Conservation (phyloP, 2,797 vertebrate species). For the Phoeniculus purpureus region DNA sequence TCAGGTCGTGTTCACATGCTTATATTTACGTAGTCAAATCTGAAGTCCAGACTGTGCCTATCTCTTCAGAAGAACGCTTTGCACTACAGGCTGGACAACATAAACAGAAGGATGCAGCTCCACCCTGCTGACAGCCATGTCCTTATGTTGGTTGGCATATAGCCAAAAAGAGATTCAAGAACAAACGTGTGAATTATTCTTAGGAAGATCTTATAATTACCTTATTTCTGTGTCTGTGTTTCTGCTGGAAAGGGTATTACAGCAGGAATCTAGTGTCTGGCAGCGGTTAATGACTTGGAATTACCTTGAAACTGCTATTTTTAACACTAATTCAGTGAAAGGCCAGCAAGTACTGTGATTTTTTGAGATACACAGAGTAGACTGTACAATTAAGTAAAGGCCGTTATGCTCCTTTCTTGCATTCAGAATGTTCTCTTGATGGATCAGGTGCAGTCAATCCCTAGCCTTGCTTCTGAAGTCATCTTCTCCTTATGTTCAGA, state of each 20-base stretch:
- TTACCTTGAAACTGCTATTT: background rate
- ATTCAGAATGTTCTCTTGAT: background rate
- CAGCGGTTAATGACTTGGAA: background rate
- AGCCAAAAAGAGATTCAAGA: constrained; percentile 29
- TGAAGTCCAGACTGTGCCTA: background rate
- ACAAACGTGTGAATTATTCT: constrained; percentile 31
- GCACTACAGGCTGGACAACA: background rate
- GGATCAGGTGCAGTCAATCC: background rate
- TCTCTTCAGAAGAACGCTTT: constrained; percentile 39
- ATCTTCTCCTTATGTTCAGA: background rate
- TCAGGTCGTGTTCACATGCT: background rate
- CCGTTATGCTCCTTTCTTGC: background rate
- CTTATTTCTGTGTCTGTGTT: background rate
- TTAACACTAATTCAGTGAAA: background rate
- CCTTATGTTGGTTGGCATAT: background rate
- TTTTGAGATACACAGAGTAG: background rate
- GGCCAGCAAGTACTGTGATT: background rate
- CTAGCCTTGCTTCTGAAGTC: constrained; percentile 14
- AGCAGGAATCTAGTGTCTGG: background rate
- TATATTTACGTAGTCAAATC: background rate
- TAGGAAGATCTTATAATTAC: background rate
- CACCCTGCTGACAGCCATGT: constrained; percentile 61
- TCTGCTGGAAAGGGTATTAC: background rate
- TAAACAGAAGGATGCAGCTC: constrained; percentile 65
- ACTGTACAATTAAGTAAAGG: constrained; percentile 5